Base-by-base conservation (phyloP, 37 sponge, comb jelly and placozoan genomes). In the Ephydatia muelleri region DNA sequence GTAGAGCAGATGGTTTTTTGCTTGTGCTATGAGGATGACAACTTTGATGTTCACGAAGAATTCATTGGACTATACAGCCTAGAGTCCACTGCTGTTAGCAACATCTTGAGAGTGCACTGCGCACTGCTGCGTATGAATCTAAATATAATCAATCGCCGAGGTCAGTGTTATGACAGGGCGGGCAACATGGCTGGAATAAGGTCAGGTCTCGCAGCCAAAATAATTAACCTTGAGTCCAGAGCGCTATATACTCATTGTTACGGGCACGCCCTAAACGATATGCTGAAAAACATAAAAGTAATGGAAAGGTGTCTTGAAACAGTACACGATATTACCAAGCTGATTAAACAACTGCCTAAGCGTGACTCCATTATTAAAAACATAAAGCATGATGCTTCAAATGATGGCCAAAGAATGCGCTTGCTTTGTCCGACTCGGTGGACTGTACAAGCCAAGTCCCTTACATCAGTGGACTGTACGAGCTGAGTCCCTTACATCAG, bases 271-370 rank as follows among this genome's bases (percentile, higher is more conserved):
- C 33, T 84, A 38, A 90, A 90, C 32, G 89, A 89, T 39, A 49
- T 81, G 25, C 23, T 89, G 23, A 84, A 75, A 77, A 81, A 65
- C 25, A 23, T 64, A 0, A 76, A 74, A 65, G 31, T 90, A 48
- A 76, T 90, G 79, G 22, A n/a, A n/a, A n/a, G n/a, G n/a, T n/a
- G n/a, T n/a, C n/a, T n/a, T n/a, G n/a, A n/a, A n/a, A n/a, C n/a
- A n/a, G n/a, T n/a, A n/a, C n/a, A n/a, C n/a, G 92, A 91, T 34
- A 86, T 91, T 16, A 65, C 80, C 0, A 91, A 86, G 64, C 72
- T 91, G 22, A 82, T 83, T 0, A 91, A 91, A 74, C 83, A 83
- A 43, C 86, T 83, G 8, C 87, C 92, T 16, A 86, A 91, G 47
- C 87, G n/a, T 26, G 87, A 86, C 2, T 74, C 81, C n/a, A 34